Base-by-base conservation (phyloP, 1,140 invertebrate genomes). In the Chironomus tepperi region DNA sequence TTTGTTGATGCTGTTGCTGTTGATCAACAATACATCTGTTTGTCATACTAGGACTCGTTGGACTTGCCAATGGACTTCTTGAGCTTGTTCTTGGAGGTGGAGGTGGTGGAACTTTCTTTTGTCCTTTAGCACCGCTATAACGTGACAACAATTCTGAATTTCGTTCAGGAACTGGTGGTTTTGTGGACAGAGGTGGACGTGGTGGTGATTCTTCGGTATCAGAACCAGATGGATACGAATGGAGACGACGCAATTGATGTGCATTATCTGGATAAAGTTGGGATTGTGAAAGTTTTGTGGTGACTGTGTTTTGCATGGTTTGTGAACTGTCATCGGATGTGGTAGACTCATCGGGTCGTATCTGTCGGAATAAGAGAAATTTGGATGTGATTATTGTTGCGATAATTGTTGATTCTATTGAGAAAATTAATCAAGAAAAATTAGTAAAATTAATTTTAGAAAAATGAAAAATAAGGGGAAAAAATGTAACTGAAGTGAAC, bases 31-130 rank as follows among this genome's bases (percentile, higher is more conserved):
- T 80, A 74, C 84, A 83, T 73, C 84, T 81, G 8, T 85, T 86
- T 21, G 87, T 87, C 77, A 88, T 79, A 78, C 85, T 86, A 3
- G 88, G 88, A 76, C 86, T 87, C 34, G 90, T 91, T 5, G 92
- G 91, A 65, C 91, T 93, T n/a, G 91, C 90, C 76, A 93, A 83
- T 3, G 91, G 92, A 24, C 91, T 92, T 77, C 91, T 88, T 42
- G 92, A 93, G 74, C 90, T 92, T 72, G 92, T 93, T 73, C 92
- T 86, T 12, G 92, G 92, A 18, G 92, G 92, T 43, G 92, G 92
- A n/a, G 92, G 92, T 42, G 92, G 92, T n/a, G 92, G 92, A 21
- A 92, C 89, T 75, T 91, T 86, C 78, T 91, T 89, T 34, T 34
- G 24, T 34, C 24, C 24, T 34, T 34, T 34, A 1, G 5, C 24